These are phyloP conservation scores for Popillia japonica DNA, from an alignment of 1,140 invertebrate species.

Conservation along the genomic window DNA sequence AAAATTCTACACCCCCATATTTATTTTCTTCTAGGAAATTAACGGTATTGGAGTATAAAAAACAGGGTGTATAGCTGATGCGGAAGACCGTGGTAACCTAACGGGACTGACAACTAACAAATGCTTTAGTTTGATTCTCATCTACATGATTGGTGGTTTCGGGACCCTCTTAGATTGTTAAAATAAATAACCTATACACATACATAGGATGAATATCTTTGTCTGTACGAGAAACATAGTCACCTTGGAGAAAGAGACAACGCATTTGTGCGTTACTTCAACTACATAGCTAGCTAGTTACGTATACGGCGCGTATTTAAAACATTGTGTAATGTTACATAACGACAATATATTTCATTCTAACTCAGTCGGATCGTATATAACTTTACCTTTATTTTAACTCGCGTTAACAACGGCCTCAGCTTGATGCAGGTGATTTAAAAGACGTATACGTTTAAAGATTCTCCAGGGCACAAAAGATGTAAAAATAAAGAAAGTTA, in stretches of 20 bases:
- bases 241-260: background rate
- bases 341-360: constrained; percentile 36
- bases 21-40: constrained; percentile 46
- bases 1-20: constrained; percentile 43
- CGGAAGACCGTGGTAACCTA: constrained; percentile 47
- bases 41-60: constrained; percentile 47
- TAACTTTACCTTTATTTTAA: constrained; percentile 14
- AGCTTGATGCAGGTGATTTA: constrained; percentile 25
- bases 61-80: constrained; percentile 46
- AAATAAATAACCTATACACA: constrained; percentile 11
- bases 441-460: constrained; percentile 4
- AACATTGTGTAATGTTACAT: constrained; percentile 36
- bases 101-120: constrained; percentile 46
- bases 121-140: constrained; percentile 44
- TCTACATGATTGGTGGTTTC: constrained; percentile 43
- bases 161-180: constrained; percentile 31
- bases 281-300: background rate
- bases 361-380: background rate
- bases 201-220: background rate
- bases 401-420: constrained; percentile 10
- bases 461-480: constrained; percentile 39
- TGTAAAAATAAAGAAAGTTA: constrained; percentile 41
- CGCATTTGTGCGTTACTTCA: constrained; percentile 10
- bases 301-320: constrained; percentile 24
- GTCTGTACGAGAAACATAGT: background rate